Percentiles rank a stretch among this genome's conserved stretches.
These are phyloP conservation scores for Molothrus ater DNA, from an alignment of 2,797 vertebrate genomes.

Conservation along the genomic window DNA sequence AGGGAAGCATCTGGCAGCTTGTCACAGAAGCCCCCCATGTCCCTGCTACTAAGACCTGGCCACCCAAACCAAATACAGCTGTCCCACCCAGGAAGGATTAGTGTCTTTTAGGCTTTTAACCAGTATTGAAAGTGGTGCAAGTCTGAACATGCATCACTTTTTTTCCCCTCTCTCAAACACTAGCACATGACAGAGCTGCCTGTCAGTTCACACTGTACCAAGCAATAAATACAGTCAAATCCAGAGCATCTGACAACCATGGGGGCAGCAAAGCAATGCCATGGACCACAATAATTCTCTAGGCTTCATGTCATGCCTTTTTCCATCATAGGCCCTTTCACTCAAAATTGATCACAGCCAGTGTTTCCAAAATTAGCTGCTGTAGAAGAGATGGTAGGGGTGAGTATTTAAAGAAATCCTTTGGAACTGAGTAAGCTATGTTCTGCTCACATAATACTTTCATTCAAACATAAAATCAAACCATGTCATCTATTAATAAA, in stretches of 20 bases:
- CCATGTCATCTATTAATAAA: background rate
- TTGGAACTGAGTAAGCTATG: background rate
- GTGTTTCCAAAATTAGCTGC: background rate
- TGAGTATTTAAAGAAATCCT: background rate
- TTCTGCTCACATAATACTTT: background rate
- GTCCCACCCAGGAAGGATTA: background rate
- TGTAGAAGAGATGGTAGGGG: background rate
- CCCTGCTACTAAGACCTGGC: background rate
- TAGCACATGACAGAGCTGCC: background rate
- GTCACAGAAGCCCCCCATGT: background rate
- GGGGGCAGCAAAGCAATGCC: background rate
- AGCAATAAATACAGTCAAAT: background rate
- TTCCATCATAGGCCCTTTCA: background rate
- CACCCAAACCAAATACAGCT: background rate
- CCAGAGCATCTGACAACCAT: background rate
- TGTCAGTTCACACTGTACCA: background rate
- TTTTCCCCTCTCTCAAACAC: background rate
- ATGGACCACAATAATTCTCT: background rate
- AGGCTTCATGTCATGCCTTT: background rate
- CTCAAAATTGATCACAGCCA: background rate
- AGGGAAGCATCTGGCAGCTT: background rate
- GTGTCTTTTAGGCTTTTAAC: background rate
- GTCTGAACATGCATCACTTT: background rate
- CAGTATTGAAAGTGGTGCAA: background rate
- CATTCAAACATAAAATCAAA: background rate